Evolutionary conservation across 2,113 vertebrate species (phyloP), one percentile per base, ranked within the genome.

Genomic region (Phylloscopus trochilus): DNA sequence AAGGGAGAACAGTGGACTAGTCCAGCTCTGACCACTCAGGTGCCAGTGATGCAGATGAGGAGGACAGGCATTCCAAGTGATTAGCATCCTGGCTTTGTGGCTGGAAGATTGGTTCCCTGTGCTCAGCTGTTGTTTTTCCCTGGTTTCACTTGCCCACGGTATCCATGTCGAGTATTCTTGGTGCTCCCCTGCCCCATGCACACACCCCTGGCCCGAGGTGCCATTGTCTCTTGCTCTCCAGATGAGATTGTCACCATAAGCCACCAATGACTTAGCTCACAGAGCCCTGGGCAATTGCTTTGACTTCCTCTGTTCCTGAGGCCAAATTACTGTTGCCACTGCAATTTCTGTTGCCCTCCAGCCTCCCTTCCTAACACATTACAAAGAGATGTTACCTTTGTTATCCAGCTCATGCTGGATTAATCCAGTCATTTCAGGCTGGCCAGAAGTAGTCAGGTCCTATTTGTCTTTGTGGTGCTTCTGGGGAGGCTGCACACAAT

Each of bases 341-440:
- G 68, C 83, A 86, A 92, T 97, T 96, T 94, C 80, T 78, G 44
- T 74, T 83, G 94, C 92, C 86, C 76, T 96, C 68, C 86, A 94
- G 89, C 60, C 60, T 94, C 59, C 86, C 68, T 95, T 96, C 83
- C 76, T 60, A 87, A 89, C 1, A 2, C 58, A 92, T 95, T 90
- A 92, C 44, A 63, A 59, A 88, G 86, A 95, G 79, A 81, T 47
- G 90, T 77, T 95, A 94, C 90, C 88, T 96, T 92, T 93, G 67
- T 91, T 95, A 89, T 89, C 83, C 43, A 88, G 33, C 88, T 95
- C 83, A 69, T 83, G 86, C 79, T 94, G 92, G 95, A 94, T 97
- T 96, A 92, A 89, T 94, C 86, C 78, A 86, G 79, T 70, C 64
- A 67, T 59, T 93, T 95, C 89, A 90, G 72, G 64, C 90, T 86